Conservation (phyloP, 2,113 vertebrate species). For the Neopipo cinnamomea region DNA sequence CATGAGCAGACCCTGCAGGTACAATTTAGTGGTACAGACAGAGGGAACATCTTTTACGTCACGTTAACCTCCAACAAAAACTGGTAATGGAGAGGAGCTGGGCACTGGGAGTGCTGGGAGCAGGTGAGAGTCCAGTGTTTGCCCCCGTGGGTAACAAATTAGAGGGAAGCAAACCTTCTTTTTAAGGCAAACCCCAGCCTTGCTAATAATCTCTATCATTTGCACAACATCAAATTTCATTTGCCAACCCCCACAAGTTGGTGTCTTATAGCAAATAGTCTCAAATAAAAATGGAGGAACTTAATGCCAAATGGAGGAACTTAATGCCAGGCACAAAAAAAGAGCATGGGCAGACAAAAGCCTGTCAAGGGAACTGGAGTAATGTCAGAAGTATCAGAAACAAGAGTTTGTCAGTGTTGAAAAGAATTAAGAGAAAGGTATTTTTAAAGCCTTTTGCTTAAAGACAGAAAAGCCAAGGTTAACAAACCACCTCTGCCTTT, state of each 20-base stretch:
- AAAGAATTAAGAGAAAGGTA: neutral
- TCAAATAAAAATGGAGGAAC: neutral
- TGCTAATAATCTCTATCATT: neutral
- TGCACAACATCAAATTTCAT: neutral
- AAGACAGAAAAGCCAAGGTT: neutral
- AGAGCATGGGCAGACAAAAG: conserved; percentile 42
- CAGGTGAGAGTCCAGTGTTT: neutral
- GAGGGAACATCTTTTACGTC: neutral
- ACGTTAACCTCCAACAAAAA: neutral
- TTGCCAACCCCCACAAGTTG: neutral
- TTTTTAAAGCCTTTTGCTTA: neutral
- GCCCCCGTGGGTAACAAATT: neutral
- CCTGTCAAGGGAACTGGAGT: conserved; percentile 14
- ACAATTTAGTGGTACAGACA: neutral
- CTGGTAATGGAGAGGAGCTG: neutral
- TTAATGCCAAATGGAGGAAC: neutral
- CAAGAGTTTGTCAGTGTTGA: neutral
- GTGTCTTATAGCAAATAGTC: neutral
- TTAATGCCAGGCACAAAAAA: neutral
- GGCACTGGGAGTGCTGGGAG: neutral
- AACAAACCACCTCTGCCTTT: neutral
- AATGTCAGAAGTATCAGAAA: neutral
- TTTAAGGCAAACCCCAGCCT: neutral
- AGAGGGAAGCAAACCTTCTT: neutral
- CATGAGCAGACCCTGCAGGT: neutral